Conservation (phyloP, 2,113 vertebrate genomes). For the Anas platyrhynchos region DNA sequence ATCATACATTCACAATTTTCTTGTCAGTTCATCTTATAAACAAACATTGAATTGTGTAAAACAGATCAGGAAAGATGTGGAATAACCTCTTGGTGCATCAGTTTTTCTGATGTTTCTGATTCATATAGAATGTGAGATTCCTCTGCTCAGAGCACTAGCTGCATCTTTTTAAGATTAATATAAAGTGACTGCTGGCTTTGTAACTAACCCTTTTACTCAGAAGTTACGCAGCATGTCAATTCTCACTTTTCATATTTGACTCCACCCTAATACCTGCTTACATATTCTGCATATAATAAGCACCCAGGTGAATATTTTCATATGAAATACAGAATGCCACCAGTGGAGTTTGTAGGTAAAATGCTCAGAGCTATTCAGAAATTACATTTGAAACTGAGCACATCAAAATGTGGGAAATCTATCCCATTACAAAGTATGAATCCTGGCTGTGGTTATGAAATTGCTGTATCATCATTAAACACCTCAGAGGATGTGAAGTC, state of each 20-base stretch:
- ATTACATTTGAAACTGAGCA: neutral
- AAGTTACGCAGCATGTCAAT: neutral
- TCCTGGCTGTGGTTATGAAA: conserved; percentile 20
- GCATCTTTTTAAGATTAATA: neutral
- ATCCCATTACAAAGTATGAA: neutral
- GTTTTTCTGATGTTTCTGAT: neutral
- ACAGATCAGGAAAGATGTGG: neutral
- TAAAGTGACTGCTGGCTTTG: neutral
- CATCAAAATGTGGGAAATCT: neutral
- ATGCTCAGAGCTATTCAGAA: neutral
- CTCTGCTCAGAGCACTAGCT: neutral
- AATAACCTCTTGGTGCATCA: neutral
- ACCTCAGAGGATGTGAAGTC: conserved; percentile 54
- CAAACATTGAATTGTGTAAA: neutral
- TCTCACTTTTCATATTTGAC: neutral
- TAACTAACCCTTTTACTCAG: neutral
- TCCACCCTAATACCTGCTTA: neutral
- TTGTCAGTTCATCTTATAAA: neutral
- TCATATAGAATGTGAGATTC: neutral
- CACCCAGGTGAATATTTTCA: neutral
- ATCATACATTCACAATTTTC: neutral
- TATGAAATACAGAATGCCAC: neutral
- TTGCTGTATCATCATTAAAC: conserved; percentile 57
- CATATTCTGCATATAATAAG: neutral
- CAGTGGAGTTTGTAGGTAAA: neutral